Conservation (phyloP, 2,113 vertebrate species). For the Trichomycterus rosablanca region DNA sequence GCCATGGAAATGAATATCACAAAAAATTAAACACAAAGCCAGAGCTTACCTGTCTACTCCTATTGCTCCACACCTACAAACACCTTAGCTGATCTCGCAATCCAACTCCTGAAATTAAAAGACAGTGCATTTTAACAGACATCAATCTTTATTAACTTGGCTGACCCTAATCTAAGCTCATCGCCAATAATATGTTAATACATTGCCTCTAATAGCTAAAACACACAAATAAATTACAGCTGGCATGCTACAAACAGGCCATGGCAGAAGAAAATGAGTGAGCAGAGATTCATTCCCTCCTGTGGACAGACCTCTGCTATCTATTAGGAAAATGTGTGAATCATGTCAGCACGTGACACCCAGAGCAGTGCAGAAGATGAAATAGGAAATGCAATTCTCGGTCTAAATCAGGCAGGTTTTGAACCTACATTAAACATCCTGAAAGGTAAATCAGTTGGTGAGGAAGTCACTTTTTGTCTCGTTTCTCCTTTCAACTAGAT, state of each 20-base stretch:
- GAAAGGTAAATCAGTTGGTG: too few species aligned
- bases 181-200: background rate
- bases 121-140: too few species aligned
- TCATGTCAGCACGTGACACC: background rate
- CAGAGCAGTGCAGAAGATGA: slow-evolving; percentile 1
- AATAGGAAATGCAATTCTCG: background rate
- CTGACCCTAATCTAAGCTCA: background rate
- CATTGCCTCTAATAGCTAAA: background rate
- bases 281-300: background rate
- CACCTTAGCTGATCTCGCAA: slow-evolving; percentile 4
- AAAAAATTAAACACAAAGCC: background rate
- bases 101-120: slow-evolving; percentile 7
- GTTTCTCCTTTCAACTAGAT: background rate
- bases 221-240: background rate
- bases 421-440: too few species aligned
- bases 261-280: background rate
- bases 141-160: background rate
- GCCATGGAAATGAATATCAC: background rate
- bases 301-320: background rate
- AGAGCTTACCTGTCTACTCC: background rate
- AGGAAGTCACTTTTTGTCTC: background rate
- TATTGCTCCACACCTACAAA: background rate
- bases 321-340: slow-evolving; percentile 13
- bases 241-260: background rate
- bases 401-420: slow-evolving; percentile 1